Evolutionary conservation across 2,888 invertebrate species (phyloP).

Genomic region (Celastrina argiolus): DNA sequence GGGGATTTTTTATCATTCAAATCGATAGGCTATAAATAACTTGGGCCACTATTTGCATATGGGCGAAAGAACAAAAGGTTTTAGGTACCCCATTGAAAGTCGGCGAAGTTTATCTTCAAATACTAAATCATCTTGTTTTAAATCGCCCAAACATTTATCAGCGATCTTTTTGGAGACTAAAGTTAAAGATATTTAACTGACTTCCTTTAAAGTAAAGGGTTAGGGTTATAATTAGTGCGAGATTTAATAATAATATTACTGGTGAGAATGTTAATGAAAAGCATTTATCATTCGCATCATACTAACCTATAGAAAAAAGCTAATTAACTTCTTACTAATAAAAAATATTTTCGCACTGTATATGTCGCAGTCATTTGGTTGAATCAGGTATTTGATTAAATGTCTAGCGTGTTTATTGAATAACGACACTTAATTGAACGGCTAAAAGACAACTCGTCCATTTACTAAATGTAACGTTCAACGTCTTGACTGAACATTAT

Average conservation of each 20-base stretch:
- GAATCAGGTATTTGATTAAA: no score
- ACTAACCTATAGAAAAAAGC: no score
- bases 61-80: conserved; percentile 70
- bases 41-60: conserved; percentile 65
- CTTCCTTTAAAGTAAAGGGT: neutral
- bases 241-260: neutral
- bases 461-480: no score
- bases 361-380: no score
- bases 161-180: conserved; percentile 22
- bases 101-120: conserved; percentile 52
- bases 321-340: no score
- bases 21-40: conserved; percentile 66
- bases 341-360: no score
- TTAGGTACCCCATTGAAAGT: conserved; percentile 60
- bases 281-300: no score
- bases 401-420: no score
- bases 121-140: conserved; percentile 55
- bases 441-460: no score
- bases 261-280: no score
- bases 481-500: no score
- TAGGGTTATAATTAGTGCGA: neutral
- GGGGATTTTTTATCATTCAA: conserved; percentile 57
- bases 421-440: no score
- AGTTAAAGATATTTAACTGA: conserved; percentile 13
- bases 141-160: conserved; percentile 27